Base-by-base conservation (phyloP, 2,113 vertebrate genomes). In the Nyctereutes procyonoides region DNA sequence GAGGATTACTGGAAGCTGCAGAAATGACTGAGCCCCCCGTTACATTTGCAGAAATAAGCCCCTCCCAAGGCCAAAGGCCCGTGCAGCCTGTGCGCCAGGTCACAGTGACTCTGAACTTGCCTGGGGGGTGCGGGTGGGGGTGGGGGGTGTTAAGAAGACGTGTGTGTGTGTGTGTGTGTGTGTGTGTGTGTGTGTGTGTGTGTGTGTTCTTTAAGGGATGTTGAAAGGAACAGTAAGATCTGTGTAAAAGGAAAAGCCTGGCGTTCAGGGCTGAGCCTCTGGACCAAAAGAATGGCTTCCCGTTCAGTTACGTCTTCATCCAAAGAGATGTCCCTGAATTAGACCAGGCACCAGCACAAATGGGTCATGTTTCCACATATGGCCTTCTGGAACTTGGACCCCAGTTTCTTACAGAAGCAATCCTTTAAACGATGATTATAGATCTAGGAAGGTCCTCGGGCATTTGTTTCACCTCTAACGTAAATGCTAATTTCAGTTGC, bases 1-100 rank as follows among this genome's bases (percentile, higher is more conserved):
- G 88, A 93, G 80, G 93, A 88, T 98, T 97, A 77, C 76, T 95
- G 95, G 93, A 71, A 97, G 82, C 32, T 38, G 8, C 85, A 77
- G 89, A 71, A 93, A 56, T 76, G 69, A 35, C 95, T 86, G 12
- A 89, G 83, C 53, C 77, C 74, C 8, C 17, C 32, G 73, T 43
- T 90, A 88, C 82, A 88, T 67, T 73, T 38, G 67, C 55, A 83
- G 87, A 89, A 53, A 79, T 53, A 48, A 82, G 92, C 91, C 58
- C 26, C 88, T 96, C 91, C 32, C 32, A 11, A 32, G 53, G 53
- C 91, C 60, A 65, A 67, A 73, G 69, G 20, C 43, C 35, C 26
- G 0, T 63, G 55, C 51, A 83, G 84, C 51, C 81, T 69, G 71
- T 8, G 19, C 51, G 11, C 93, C 19, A 1, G 22, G 60, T 82